These are phyloP conservation scores for Gambelia wislizenii DNA, from an alignment of 2,797 vertebrate species.

Conservation along the genomic window DNA sequence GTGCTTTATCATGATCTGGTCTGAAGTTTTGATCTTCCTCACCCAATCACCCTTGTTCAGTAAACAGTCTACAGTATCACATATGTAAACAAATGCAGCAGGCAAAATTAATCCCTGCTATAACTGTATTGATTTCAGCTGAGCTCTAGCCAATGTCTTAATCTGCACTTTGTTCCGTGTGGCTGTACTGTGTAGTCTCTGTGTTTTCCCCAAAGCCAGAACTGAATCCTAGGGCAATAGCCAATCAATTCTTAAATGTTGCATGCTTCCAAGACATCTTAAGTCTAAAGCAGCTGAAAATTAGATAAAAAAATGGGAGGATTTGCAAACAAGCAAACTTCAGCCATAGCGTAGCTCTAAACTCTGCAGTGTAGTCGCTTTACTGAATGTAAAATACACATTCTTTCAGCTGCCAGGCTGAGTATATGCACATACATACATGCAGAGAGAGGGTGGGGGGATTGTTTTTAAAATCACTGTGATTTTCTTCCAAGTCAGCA, in stretches of 20 bases:
- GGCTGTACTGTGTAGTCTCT: conserved; percentile 38
- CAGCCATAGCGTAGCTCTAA: not conserved
- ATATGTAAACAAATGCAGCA: conserved; percentile 71
- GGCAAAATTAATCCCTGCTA: conserved; percentile 68
- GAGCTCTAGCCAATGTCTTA: conserved; percentile 57
- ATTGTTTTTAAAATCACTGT: not conserved
- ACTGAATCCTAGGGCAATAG: conserved; percentile 59
- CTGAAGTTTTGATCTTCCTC: conserved; percentile 61
- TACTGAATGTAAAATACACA: conserved; percentile 19
- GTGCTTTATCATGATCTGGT: conserved; percentile 42
- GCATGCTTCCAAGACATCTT: conserved; percentile 47
- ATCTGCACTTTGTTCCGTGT: conserved; percentile 52
- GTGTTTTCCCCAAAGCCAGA: conserved; percentile 57
- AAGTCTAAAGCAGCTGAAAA: conserved; percentile 62
- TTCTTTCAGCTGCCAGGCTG: not conserved
- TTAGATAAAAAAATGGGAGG: conserved; percentile 53
- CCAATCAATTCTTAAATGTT: conserved; percentile 67
- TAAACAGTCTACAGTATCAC: conserved; percentile 62
- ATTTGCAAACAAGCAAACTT: conserved; percentile 59
- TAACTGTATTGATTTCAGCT: conserved; percentile 50
- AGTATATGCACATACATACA: not conserved
- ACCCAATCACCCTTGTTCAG: conserved; percentile 46
- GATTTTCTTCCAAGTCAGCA: not conserved
- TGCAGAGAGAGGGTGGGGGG: not conserved
- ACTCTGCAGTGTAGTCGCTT: not conserved